Base-by-base conservation (phyloP, 2,797 vertebrate species). In the Urosaurus nigricauda region DNA sequence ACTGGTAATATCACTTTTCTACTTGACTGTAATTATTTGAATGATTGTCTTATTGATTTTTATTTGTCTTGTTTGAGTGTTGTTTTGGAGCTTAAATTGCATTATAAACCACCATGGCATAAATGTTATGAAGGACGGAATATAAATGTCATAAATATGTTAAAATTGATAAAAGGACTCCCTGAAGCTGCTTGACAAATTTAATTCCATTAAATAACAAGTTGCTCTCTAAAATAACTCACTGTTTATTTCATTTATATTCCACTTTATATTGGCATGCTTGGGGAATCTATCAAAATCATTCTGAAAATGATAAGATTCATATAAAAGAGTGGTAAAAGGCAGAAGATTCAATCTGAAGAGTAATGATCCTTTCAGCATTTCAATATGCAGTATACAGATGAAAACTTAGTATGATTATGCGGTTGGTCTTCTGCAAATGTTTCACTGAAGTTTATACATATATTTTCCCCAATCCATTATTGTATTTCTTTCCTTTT, bases 41-140 rank as follows among this genome's bases (percentile, higher is more conserved):
- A 35, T 74, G 16, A 40, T 79, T 60, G 16, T 75, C n/a, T 60
- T 29, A 75, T 74, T 60, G 35, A 85, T 40, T 74, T 60, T 85
- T 43, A 85, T 85, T 75, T 85, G 35, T 75, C 40, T 14, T 85
- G 35, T 37, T 63, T 58, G 75, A 75, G 71, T 40, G 16, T 83
- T 83, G 43, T 40, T 75, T 75, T 58, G 83, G 51, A 75, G 58
- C 75, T 85, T 85, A 75, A 85, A 85, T 58, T 58, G 7, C 53
- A 74, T 26, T 74, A 7, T 74, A 85, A 81, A 85, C 37, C 51
- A 85, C 14, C 56, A 35, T 85, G 73, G 35, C 70, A 58, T 75
- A 74, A 75, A 58, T 85, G 56, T 75, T 73, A 60, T 75, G 79
- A 81, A 81, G n/a, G 53, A n/a, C n/a, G 56, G 71, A 75, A 63